phyloP scores from a whole-genome alignment of 2,888 invertebrate genomes.

The Deilephila porcellus region DNA sequence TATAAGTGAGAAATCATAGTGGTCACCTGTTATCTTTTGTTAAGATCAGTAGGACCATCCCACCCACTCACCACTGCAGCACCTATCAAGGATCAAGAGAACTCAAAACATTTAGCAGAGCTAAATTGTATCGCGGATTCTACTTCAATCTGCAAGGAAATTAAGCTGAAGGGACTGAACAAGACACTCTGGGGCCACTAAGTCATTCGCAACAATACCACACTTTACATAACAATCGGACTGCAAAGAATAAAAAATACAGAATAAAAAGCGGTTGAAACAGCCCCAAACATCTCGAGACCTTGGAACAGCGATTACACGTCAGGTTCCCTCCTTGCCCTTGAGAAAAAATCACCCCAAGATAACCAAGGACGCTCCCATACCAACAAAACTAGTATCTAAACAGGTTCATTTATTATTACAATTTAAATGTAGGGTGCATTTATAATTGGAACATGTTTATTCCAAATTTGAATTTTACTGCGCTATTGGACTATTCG shows the following conservation, averaged over 20 bases:
- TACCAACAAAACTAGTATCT: constrained; percentile 27
- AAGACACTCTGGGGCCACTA: too few species aligned
- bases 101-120: too few species aligned
- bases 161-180: too few species aligned
- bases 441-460: constrained; percentile 39
- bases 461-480: constrained; percentile 3
- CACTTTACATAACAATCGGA: neutral
- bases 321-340: constrained; percentile 36
- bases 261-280: constrained; percentile 3
- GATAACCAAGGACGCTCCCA: constrained; percentile 44
- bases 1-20: too few species aligned
- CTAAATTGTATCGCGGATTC: too few species aligned
- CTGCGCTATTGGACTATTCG: constrained; percentile 10
- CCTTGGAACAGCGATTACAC: constrained; percentile 7
- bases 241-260: neutral
- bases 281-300: constrained; percentile 3
- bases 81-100: too few species aligned
- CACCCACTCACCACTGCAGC: too few species aligned
- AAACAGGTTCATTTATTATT: constrained; percentile 42
- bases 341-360: constrained; percentile 26
- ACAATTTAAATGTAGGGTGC: constrained; percentile 40
- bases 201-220: neutral
- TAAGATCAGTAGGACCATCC: too few species aligned
- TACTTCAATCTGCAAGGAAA: too few species aligned
- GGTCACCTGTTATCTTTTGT: too few species aligned